Evolutionary conservation across 2,113 vertebrate genomes (phyloP).

Genomic region (Thermophis baileyi): DNA sequence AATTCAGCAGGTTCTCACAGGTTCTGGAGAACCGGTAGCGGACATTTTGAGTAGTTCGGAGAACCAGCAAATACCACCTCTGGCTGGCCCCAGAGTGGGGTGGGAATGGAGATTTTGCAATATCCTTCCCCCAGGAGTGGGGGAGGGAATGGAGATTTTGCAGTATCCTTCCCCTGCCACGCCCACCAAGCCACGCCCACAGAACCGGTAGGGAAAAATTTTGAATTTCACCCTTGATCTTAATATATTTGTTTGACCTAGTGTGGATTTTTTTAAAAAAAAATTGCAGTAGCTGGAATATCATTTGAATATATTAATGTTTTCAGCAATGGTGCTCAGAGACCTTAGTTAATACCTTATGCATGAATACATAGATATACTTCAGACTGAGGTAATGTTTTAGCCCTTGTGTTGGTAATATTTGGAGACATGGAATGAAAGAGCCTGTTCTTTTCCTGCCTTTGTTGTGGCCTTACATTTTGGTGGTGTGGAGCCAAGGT

Average conservation of each 20-base stretch:
- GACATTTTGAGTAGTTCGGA: too few species aligned
- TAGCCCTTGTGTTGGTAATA: slow-evolving; percentile 75
- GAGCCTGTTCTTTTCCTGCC: slow-evolving; percentile 78
- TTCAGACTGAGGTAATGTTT: slow-evolving; percentile 78
- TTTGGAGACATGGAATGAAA: slow-evolving; percentile 80
- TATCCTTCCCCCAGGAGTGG: too few species aligned
- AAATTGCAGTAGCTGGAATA: slow-evolving; percentile 71
- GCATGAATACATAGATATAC: slow-evolving; percentile 71
- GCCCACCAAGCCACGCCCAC: too few species aligned
- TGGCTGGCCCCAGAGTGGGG: too few species aligned
- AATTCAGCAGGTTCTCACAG: too few species aligned
- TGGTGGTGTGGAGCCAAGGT: slow-evolving; percentile 83
- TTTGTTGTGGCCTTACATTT: slow-evolving; percentile 92
- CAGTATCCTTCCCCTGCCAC: too few species aligned
- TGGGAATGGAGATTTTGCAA: too few species aligned
- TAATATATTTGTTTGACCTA: slow-evolving; percentile 70
- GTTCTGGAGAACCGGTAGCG: too few species aligned
- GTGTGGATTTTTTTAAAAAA: slow-evolving; percentile 23
- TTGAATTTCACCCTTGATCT: too few species aligned
- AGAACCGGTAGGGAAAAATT: too few species aligned
- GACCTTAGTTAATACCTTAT: slow-evolving; percentile 75
- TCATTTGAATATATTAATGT: slow-evolving; percentile 81
- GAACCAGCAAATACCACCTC: too few species aligned
- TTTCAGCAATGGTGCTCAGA: slow-evolving; percentile 72
- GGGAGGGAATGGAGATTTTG: too few species aligned